A percentile compares a stretch with the other conserved stretches of the same genome.
Evolutionary conservation across 2,797 vertebrate species (phyloP).

Genomic region (Syncerus caffer): DNA sequence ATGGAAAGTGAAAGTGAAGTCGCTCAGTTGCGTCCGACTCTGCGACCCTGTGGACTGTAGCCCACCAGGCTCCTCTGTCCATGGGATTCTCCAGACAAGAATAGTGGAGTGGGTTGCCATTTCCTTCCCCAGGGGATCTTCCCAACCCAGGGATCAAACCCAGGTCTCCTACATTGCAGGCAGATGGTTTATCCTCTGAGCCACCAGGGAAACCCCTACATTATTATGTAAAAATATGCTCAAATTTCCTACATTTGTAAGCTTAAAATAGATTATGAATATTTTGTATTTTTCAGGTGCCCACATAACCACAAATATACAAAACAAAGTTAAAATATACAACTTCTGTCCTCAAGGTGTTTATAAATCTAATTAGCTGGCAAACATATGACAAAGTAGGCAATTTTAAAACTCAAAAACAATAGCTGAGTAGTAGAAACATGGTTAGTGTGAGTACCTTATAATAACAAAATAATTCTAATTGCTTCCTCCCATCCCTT

Average conservation of each 20-base stretch:
- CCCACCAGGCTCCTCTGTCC: too few species aligned
- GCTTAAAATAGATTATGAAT: constrained; percentile 3
- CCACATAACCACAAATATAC: not conserved
- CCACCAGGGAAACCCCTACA: not conserved
- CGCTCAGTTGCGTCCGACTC: too few species aligned
- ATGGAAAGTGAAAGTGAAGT: too few species aligned
- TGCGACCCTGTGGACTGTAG: too few species aligned
- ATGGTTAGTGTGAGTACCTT: not conserved
- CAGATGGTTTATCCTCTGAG: too few species aligned
- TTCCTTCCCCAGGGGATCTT: too few species aligned
- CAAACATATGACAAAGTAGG: not conserved
- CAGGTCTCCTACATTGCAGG: too few species aligned
- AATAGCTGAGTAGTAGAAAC: not conserved
- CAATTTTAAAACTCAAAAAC: not conserved
- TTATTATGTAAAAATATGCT: not conserved
- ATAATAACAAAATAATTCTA: not conserved
- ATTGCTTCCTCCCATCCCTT: not conserved
- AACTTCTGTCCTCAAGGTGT: not conserved
- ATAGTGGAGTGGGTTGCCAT: too few species aligned
- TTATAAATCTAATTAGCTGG: not conserved
- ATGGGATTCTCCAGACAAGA: too few species aligned
- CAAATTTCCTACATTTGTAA: not conserved
- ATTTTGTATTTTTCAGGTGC: not conserved
- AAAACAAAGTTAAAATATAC: not conserved
- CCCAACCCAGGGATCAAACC: too few species aligned